phyloP scores from a whole-genome alignment of 2,888 invertebrate species.

The Apamea monoglypha region DNA sequence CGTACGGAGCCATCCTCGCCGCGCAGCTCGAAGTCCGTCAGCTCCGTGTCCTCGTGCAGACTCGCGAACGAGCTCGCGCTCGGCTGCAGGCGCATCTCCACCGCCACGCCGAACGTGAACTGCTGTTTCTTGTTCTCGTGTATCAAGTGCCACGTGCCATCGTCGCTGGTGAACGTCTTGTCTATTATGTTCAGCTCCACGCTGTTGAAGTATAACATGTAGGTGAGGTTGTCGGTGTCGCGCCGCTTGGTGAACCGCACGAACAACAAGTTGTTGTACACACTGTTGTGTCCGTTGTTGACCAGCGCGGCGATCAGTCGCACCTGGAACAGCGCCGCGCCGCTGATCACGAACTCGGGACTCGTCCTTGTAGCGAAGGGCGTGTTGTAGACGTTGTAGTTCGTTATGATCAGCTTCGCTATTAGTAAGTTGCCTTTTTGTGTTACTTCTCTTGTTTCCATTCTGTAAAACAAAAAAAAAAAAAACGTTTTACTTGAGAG shows the following conservation, averaged over 20 bases:
- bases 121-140: slow-evolving; percentile 71
- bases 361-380: slow-evolving; percentile 69
- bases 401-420: slow-evolving; percentile 67
- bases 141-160: slow-evolving; percentile 76
- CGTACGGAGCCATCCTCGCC: slow-evolving; percentile 76
- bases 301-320: slow-evolving; percentile 70
- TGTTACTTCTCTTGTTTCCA: slow-evolving; percentile 69
- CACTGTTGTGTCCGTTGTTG: slow-evolving; percentile 69
- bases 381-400: slow-evolving; percentile 72
- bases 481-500: background rate
- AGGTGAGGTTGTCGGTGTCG: slow-evolving; percentile 68
- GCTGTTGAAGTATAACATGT: slow-evolving; percentile 71
- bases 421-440: slow-evolving; percentile 72
- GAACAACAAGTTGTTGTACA: slow-evolving; percentile 73
- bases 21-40: slow-evolving; percentile 78
- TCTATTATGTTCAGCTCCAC: slow-evolving; percentile 65
- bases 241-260: slow-evolving; percentile 70
- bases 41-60: slow-evolving; percentile 74
- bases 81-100: slow-evolving; percentile 70
- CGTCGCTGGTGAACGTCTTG: slow-evolving; percentile 73
- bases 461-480: slow-evolving; percentile 62
- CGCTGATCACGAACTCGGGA: slow-evolving; percentile 70
- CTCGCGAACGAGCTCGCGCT: slow-evolving; percentile 68
- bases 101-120: slow-evolving; percentile 69
- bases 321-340: slow-evolving; percentile 70